A percentile compares a stretch with the other conserved stretches of the same genome.
phyloP scores from a whole-genome alignment of 2,113 vertebrate species.

The Brachionichthys hirsutus region DNA sequence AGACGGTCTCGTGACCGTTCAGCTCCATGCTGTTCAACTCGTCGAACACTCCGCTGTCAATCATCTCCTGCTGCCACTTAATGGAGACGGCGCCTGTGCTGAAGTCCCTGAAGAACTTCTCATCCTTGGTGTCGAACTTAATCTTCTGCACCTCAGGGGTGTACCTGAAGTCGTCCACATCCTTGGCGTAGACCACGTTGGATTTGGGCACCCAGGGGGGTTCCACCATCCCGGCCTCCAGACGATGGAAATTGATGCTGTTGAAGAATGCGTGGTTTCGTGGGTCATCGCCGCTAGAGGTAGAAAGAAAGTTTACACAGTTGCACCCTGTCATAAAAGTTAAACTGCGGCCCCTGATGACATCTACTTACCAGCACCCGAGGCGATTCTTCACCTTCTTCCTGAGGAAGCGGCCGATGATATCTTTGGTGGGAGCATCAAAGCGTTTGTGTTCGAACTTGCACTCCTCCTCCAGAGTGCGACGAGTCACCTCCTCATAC shows the following conservation, averaged over 20 bases:
- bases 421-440: slow-evolving; percentile 78
- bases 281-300: slow-evolving; percentile 79
- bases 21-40: slow-evolving; percentile 76
- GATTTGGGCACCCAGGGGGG: slow-evolving; percentile 86
- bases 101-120: slow-evolving; percentile 84
- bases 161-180: slow-evolving; percentile 75
- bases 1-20: slow-evolving; percentile 17
- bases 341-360: no score
- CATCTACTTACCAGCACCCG: slow-evolving; percentile 81
- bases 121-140: slow-evolving; percentile 80
- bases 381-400: slow-evolving; percentile 81
- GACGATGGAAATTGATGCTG: slow-evolving; percentile 80
- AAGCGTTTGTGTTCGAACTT: slow-evolving; percentile 82
- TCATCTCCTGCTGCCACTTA: slow-evolving; percentile 86
- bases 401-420: slow-evolving; percentile 83
- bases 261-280: slow-evolving; percentile 84
- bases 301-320: slow-evolving; percentile 19
- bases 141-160: slow-evolving; percentile 79
- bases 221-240: slow-evolving; percentile 83
- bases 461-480: slow-evolving; percentile 85
- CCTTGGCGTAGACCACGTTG: slow-evolving; percentile 85
- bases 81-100: slow-evolving; percentile 83
- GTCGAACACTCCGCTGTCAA: slow-evolving; percentile 85
- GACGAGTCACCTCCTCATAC: slow-evolving; percentile 83
- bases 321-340: no score